Base-by-base conservation (phyloP, 2,888 invertebrate genomes). In the Eupithecia subfuscata region DNA sequence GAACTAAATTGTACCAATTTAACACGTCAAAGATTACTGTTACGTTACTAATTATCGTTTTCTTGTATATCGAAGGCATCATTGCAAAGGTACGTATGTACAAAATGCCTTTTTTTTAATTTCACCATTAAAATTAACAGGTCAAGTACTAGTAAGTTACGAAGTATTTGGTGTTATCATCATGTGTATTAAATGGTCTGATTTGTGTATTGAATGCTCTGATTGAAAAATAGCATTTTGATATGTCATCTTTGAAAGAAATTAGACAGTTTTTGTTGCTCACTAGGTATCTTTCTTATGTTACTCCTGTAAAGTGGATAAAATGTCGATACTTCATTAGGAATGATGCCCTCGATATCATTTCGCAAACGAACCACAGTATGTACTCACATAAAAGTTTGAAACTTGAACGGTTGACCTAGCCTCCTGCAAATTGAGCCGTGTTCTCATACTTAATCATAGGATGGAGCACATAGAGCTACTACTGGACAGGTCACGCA, bases 391-490 rank as follows among this genome's bases (percentile, higher is more conserved):
- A 37, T 18, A 64, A 37, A 37, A 67, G 18, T 67, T 67, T 37
- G 37, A 70, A 30, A 70, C 56, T 71, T 70, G 73, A 76, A 70
- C 74, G 74, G 70, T 70, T 69, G 74, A 75, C 76, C 77, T 73
- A 74, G 60, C 76, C 68, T 73, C 76, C 68, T 72, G 73, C 77
- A 69, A 76, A 70, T 75, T 74, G 74, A 75, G 73, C 75, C 76
- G 74, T 77, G 80, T 75, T 74, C 76, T 73, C 64, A 63, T 75
- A 74, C 69, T 69, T 72, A 71, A 75, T 73, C 30, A 74, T 71
- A 68, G 71, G 68, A 68, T 43, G 16, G 16, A 60, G 64, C 11
- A 64, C 34, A 16, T 18, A 18, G 0, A 34, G 40, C 68, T 68
- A 43, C 67, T n/a, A 52, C 18, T 14, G 34, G 40, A 52, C 48